These are phyloP conservation scores for Chromobotia macracanthus DNA, from an alignment of 2,797 vertebrate genomes.

Conservation along the genomic window DNA sequence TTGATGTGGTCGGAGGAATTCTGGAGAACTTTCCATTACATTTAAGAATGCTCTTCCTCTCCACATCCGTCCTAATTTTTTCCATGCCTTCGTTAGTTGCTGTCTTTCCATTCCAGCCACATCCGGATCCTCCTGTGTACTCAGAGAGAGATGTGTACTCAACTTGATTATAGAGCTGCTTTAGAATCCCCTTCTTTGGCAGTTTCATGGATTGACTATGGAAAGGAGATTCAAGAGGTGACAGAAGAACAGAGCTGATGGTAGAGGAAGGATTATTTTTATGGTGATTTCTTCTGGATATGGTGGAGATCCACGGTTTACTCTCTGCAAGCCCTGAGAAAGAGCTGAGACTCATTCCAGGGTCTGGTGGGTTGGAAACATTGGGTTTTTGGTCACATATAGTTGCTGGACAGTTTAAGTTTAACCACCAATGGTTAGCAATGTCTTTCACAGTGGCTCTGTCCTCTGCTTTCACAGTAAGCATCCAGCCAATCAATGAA, in stretches of 20 bases:
- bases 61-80: not conserved
- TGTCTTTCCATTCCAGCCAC: not conserved
- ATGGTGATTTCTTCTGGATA: constrained; percentile 29
- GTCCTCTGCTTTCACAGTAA: constrained; percentile 56
- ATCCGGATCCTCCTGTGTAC: not conserved
- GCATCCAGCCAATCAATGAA: constrained; percentile 64
- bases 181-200: constrained; percentile 65
- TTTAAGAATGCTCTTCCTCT: constrained; percentile 64
- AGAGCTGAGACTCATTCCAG: constrained; percentile 13
- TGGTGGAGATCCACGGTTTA: constrained; percentile 50
- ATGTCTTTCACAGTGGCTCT: constrained; percentile 65
- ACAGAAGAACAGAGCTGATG: not conserved
- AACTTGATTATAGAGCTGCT: constrained; percentile 53
- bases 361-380: not conserved
- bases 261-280: not conserved
- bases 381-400: not conserved
- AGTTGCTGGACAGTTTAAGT: constrained; percentile 19
- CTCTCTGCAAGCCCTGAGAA: constrained; percentile 54
- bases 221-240: not conserved
- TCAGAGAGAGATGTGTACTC: constrained; percentile 55
- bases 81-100: not conserved
- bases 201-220: constrained; percentile 38
- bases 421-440: constrained; percentile 66
- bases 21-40: constrained; percentile 56
- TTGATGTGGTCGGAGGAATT: not conserved